Conservation (phyloP, 2,888 invertebrate genomes). For the Ectobius pallidus region DNA sequence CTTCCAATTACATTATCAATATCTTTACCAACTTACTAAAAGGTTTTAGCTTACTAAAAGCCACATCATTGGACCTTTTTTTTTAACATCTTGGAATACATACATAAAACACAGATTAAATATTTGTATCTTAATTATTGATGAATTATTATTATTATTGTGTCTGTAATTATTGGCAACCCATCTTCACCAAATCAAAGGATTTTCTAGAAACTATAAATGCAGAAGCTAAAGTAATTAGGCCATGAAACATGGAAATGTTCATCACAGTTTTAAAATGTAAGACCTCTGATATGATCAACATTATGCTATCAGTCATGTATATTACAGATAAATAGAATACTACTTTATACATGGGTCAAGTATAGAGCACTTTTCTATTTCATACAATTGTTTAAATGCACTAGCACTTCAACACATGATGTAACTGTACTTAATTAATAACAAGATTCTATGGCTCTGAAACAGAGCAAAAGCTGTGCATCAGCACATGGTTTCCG, state of each 20-base stretch:
- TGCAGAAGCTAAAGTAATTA: background rate
- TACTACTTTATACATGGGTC: too few relatives aligned
- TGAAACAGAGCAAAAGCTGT: background rate
- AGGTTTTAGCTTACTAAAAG: too few relatives aligned
- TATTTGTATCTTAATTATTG: background rate
- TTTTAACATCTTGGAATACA: background rate
- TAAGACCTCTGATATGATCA: background rate
- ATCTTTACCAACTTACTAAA: too few relatives aligned
- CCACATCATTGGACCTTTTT: background rate
- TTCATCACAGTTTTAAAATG: conserved; percentile 1
- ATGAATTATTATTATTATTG: too few relatives aligned
- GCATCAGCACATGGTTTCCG: conserved; percentile 42
- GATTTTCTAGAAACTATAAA: background rate
- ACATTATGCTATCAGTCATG: background rate
- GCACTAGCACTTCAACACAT: too few relatives aligned
- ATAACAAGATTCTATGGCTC: background rate
- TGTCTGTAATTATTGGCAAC: background rate
- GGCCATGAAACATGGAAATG: background rate
- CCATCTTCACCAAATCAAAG: background rate
- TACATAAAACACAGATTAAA: background rate
- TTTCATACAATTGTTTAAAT: too few relatives aligned
- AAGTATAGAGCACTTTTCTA: too few relatives aligned
- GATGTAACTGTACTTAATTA: background rate
- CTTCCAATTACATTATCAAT: too few relatives aligned
- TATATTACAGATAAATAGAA: too few relatives aligned